phyloP scores from a whole-genome alignment of 2,888 invertebrate genomes.

The Epistrophe eligans region DNA sequence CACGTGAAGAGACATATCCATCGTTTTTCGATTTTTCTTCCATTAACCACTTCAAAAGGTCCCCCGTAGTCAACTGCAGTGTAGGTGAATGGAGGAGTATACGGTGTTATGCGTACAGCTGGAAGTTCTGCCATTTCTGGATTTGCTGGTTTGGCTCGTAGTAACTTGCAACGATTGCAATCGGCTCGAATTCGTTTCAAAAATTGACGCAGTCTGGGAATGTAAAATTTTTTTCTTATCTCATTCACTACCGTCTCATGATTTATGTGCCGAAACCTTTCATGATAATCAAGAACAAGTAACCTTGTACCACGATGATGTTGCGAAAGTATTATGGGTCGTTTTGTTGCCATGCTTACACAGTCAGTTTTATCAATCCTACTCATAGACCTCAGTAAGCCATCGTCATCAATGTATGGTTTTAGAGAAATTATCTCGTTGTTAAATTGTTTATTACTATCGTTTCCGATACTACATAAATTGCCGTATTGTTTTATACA shows the following conservation, averaged over 20 bases:
- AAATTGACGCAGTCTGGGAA: not conserved
- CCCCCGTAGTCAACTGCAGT: no score
- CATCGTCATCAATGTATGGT: slow-evolving; percentile 10
- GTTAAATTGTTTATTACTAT: not conserved
- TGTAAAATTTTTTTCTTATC: not conserved
- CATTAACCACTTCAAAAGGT: no score
- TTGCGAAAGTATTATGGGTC: slow-evolving; percentile 4
- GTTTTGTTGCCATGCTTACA: not conserved
- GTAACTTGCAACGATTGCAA: no score
- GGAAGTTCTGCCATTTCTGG: no score
- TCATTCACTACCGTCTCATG: not conserved
- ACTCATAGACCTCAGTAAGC: not conserved
- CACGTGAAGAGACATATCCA: no score
- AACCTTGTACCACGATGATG: not conserved
- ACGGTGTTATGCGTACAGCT: no score
- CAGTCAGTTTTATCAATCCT: slow-evolving; percentile 15
- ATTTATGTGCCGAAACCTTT: not conserved
- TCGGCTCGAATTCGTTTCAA: no score
- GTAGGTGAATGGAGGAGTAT: no score
- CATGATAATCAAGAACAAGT: slow-evolving; percentile 15
- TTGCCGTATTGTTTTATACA: no score
- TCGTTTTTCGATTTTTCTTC: no score
- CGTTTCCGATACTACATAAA: no score
- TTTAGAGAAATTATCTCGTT: not conserved
- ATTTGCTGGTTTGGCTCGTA: no score